phyloP scores from a whole-genome alignment of 2,888 invertebrate genomes.

The Desoria tigrina region DNA sequence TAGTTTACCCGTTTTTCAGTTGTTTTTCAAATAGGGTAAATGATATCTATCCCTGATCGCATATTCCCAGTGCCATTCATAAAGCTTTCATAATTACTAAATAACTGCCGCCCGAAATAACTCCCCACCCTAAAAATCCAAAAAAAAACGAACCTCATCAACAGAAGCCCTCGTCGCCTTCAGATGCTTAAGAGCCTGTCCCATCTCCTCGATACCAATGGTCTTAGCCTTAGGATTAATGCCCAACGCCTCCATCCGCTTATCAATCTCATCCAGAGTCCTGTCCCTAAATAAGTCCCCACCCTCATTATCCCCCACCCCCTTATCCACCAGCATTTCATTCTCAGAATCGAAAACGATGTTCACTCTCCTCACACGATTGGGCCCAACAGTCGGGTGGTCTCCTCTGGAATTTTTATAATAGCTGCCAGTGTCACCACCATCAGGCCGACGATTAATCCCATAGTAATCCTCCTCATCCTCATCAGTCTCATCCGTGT shows the following conservation, averaged over 20 bases:
- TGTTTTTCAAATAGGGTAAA: too few species aligned
- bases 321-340: neutral
- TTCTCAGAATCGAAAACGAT: constrained; percentile 5
- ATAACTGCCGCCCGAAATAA: too few species aligned
- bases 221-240: constrained; percentile 38
- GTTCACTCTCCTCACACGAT: neutral
- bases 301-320: constrained; percentile 31
- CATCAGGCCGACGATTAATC: neutral
- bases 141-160: neutral
- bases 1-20: too few species aligned
- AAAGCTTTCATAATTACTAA: constrained; percentile 7
- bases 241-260: constrained; percentile 36
- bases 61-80: too few species aligned
- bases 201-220: constrained; percentile 39
- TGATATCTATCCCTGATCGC: too few species aligned
- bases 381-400: constrained; percentile 17
- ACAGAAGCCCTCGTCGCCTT: constrained; percentile 10
- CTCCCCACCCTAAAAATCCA: too few species aligned
- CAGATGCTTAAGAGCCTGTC: constrained; percentile 33
- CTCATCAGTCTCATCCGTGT: constrained; percentile 12
- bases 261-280: constrained; percentile 27
- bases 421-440: neutral
- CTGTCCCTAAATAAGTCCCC: too few species aligned
- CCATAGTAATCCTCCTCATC: neutral
- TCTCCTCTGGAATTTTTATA: constrained; percentile 1